These are phyloP conservation scores for Eolophus roseicapilla DNA, from an alignment of 2,113 vertebrate species.

Conservation along the genomic window DNA sequence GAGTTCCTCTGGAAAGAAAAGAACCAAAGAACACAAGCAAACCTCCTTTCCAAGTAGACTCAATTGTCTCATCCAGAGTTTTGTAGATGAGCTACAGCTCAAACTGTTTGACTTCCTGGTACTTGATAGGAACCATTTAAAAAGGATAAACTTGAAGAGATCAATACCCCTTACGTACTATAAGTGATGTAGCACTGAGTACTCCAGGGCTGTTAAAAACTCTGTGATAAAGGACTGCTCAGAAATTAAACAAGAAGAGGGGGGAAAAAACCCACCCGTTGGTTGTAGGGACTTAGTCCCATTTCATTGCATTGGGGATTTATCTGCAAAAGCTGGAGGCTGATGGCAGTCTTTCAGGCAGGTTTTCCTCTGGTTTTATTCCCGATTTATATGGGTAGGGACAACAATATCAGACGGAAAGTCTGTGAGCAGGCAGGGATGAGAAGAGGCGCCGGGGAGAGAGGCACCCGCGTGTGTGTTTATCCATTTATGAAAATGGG, in stretches of 20 bases:
- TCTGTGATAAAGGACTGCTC: background rate
- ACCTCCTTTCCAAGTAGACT: constrained; percentile 44
- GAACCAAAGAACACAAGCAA: background rate
- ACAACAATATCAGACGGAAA: background rate
- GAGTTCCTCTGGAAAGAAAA: constrained; percentile 49
- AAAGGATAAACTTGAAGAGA: constrained; percentile 54
- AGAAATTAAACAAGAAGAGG: constrained; percentile 37
- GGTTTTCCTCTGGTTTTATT: background rate
- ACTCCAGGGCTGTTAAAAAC: constrained; percentile 55
- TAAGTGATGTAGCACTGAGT: constrained; percentile 47
- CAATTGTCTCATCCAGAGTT: constrained; percentile 39
- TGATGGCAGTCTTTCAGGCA: background rate
- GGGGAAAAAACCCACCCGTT: background rate
- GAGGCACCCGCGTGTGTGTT: background rate
- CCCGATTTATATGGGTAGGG: background rate
- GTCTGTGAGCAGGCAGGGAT: background rate
- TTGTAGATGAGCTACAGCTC: constrained; percentile 53
- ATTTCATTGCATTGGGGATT: background rate
- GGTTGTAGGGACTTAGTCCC: background rate
- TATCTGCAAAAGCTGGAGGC: background rate
- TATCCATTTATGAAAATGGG: background rate
- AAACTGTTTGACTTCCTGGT: constrained; percentile 53
- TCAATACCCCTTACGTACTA: constrained; percentile 56
- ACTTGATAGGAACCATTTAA: constrained; percentile 70
- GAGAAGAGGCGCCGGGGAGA: background rate